A percentile compares a stretch with the other conserved stretches of the same genome.
Evolutionary conservation across 92 coral and sea anemone species (phyloP).

Genomic region (Porites cylindrica): DNA sequence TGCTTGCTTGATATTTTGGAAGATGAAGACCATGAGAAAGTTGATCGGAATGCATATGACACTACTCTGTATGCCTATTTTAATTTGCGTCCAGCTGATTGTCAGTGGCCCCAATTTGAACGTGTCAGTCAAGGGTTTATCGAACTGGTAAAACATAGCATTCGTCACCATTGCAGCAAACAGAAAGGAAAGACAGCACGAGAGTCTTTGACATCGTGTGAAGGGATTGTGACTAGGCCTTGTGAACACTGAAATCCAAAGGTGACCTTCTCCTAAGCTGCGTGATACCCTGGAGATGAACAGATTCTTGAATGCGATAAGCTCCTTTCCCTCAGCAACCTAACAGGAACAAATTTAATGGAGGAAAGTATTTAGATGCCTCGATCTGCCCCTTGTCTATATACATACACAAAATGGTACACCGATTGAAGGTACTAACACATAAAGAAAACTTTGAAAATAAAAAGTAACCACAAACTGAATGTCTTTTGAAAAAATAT

Average conservation of each 20-base stretch:
- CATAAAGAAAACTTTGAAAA: no score
- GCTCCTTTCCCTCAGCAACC: conserved; percentile 75
- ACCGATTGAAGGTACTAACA: no score
- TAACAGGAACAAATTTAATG: neutral
- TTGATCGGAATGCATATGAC: conserved; percentile 83
- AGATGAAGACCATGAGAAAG: conserved; percentile 75
- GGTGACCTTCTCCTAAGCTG: conserved; percentile 82
- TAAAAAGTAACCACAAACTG: no score
- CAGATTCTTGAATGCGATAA: conserved; percentile 67
- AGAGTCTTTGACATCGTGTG: conserved; percentile 82
- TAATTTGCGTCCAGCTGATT: conserved; percentile 88
- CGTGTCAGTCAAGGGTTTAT: conserved; percentile 67
- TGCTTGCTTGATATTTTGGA: conserved; percentile 67
- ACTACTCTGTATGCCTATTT: conserved; percentile 89
- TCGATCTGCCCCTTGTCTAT: no score
- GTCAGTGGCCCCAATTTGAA: conserved; percentile 83
- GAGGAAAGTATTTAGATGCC: neutral
- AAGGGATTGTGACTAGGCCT: conserved; percentile 87
- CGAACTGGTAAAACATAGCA: conserved; percentile 91
- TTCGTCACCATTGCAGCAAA: conserved; percentile 86
- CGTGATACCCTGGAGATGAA: conserved; percentile 71
- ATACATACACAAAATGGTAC: no score
- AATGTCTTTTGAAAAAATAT: no score
- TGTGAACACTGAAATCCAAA: conserved; percentile 85
- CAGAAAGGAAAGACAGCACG: conserved; percentile 83